Base-by-base conservation (phyloP, 2,113 vertebrate genomes). In the Esox niger region DNA sequence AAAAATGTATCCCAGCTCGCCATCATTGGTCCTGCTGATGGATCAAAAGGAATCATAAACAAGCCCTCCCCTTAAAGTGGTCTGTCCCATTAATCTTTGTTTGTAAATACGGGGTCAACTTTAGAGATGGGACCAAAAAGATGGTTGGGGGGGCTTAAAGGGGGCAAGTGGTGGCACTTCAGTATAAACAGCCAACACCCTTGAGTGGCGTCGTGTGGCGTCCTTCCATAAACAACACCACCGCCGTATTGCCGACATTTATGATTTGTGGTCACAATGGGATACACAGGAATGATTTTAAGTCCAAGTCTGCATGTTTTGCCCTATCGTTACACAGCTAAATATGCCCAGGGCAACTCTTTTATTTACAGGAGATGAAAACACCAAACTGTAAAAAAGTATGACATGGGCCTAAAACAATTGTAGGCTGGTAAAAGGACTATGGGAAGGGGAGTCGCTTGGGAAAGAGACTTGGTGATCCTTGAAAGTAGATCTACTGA, bases 171-270 rank as follows among this genome's bases (percentile, higher is more conserved):
- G 85, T 84, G 82, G 88, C 56, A 70, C 79, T 84, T 89, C 80
- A 85, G 74, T 78, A 84, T 84, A 89, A 90, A 88, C 87, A 88
- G 88, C 81, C 86, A 89, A 90, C 88, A 87, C 84, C 86, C 88
- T 87, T 84, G 81, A 49, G 71, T 79, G 81, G 84, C 79, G 79
- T 81, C 84, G 81, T 46, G 68, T 79, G 81, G 84, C 81, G 79
- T 81, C 77, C 84, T 80, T 90, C 80, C 84, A 87, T 84, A 86
- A 88, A 87, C 85, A 89, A 88, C 87, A 85, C 72, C 83, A 78
- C 86, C 79, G 74, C 81, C 46, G 78, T 71, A 76, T 86, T 81
- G 73, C 72, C 79, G 62, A 85, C 79, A 71, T 89, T 88, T 84
- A 87, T 86, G 84, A 88, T 88, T 79, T 84, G 87, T 69, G 86